Evolutionary conservation across 2,888 invertebrate genomes (phyloP), one percentile per base, ranked within the genome.

Genomic region (Teleiodes luculella): DNA sequence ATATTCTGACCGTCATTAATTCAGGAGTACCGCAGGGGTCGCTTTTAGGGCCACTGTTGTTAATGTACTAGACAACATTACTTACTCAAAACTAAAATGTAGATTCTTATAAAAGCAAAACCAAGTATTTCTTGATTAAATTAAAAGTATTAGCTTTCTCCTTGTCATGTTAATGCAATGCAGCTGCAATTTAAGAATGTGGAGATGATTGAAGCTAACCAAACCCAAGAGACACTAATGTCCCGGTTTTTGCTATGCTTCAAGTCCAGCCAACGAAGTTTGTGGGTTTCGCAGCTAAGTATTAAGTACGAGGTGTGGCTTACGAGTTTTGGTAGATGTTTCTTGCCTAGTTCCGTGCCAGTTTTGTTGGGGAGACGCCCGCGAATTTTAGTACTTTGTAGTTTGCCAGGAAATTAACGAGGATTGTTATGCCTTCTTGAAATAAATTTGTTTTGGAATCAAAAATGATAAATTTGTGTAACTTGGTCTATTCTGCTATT

Each of bases 141-240:
- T n/a, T n/a, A n/a, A n/a, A n/a, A n/a, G n/a, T n/a, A n/a, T n/a
- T n/a, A n/a, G n/a, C n/a, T n/a, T n/a, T n/a, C n/a, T n/a, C 31
- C 59, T 57, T 57, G 58, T 59, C 56, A 58, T 66, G 67, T 66
- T 67, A 60, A 61, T 60, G 57, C n/a, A n/a, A n/a, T n/a, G n/a
- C n/a, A n/a, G n/a, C n/a, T n/a, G n/a, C n/a, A n/a, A n/a, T n/a
- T n/a, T n/a, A n/a, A n/a, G n/a, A n/a, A n/a, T n/a, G n/a, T n/a
- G n/a, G n/a, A n/a, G n/a, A n/a, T n/a, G n/a, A n/a, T n/a, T n/a
- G n/a, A n/a, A n/a, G n/a, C n/a, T n/a, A n/a, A n/a, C n/a, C n/a
- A n/a, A n/a, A n/a, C n/a, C n/a, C n/a, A n/a, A n/a, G n/a, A n/a
- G n/a, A n/a, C n/a, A n/a, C 24, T 24, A 24, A 24, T 6, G 24